Conservation (phyloP, 2,113 vertebrate genomes). For the Pedetes capensis region DNA sequence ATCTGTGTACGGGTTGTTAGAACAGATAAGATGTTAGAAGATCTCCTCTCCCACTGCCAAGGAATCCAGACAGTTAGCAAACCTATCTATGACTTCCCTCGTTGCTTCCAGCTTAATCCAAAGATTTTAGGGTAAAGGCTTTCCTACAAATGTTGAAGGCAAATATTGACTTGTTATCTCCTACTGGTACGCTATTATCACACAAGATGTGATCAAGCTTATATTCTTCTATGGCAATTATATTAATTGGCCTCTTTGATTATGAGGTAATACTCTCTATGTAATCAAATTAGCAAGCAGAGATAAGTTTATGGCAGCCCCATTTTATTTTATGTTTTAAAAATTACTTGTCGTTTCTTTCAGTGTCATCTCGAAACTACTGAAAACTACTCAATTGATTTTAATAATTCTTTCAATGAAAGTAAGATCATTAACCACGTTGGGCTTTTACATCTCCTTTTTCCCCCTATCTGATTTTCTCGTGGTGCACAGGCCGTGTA, state of each 20-base stretch:
- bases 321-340: slow-evolving; percentile 55
- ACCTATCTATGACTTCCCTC: slow-evolving; percentile 72
- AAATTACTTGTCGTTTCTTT: slow-evolving; percentile 57
- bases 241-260: slow-evolving; percentile 75
- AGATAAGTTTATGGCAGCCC: slow-evolving; percentile 18
- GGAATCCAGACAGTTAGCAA: slow-evolving; percentile 82
- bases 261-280: slow-evolving; percentile 33
- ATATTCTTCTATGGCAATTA: slow-evolving; percentile 24
- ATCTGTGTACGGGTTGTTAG: slow-evolving; percentile 76
- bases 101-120: slow-evolving; percentile 80
- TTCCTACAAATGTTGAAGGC: slow-evolving; percentile 56
- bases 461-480: slow-evolving; percentile 33
- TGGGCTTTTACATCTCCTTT: neutral
- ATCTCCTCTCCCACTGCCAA: slow-evolving; percentile 85
- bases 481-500: neutral
- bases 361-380: slow-evolving; percentile 52
- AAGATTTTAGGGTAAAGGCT: slow-evolving; percentile 60
- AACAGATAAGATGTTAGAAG: slow-evolving; percentile 85
- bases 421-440: slow-evolving; percentile 66
- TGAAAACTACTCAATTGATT: slow-evolving; percentile 58
- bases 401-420: slow-evolving; percentile 68
- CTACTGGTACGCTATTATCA: slow-evolving; percentile 49
- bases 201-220: neutral
- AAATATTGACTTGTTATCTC: slow-evolving; percentile 67
- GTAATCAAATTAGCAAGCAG: slow-evolving; percentile 61